Evolutionary conservation across 2,797 vertebrate species (phyloP).

Genomic region (Eospalax fontanierii): DNA sequence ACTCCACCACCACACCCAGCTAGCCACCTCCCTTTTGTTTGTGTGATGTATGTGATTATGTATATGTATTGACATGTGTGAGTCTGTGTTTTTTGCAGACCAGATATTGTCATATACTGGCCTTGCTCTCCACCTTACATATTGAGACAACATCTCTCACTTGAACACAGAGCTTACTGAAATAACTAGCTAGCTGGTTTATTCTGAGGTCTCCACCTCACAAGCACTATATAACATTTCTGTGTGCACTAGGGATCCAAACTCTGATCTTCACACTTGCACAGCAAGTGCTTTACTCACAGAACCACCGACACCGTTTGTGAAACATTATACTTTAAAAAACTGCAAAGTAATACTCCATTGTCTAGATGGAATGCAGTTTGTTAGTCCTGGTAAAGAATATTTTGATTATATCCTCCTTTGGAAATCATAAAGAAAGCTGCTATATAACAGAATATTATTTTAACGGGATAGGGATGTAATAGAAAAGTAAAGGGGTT

Average conservation of each 20-base stretch:
- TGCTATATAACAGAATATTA: neutral
- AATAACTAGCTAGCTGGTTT: neutral
- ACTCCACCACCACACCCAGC: no score
- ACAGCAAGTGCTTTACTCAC: neutral
- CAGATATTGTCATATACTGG: no score
- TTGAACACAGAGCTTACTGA: neutral
- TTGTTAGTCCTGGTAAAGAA: neutral
- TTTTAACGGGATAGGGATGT: neutral
- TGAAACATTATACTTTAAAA: neutral
- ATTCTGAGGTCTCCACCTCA: neutral
- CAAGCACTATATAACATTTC: neutral
- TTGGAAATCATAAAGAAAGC: neutral
- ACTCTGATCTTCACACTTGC: neutral
- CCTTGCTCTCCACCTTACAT: no score
- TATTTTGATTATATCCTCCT: neutral
- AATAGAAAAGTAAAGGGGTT: neutral
- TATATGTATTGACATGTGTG: no score
- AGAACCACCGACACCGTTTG: neutral
- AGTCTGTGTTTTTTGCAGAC: no score
- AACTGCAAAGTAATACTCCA: neutral
- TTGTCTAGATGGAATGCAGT: neutral
- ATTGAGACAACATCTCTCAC: no score
- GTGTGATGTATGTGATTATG: no score
- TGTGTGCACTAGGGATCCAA: neutral
- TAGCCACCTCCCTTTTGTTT: no score